Base-by-base conservation (phyloP, 92 coral and sea anemone genomes). In the Diadumene lineata region DNA sequence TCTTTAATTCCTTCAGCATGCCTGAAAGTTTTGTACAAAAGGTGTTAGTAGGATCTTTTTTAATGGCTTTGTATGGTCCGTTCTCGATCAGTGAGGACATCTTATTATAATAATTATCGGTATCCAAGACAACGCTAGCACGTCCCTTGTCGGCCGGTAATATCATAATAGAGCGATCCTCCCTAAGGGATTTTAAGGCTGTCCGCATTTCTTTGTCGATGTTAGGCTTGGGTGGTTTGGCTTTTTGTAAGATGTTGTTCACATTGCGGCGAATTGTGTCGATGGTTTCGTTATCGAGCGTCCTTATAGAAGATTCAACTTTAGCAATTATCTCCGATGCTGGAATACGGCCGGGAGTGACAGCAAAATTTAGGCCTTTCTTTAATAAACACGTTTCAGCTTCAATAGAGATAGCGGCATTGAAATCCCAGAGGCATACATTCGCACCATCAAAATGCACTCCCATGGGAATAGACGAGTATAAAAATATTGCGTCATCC, bases 201-300 rank as follows among this genome's bases (percentile, higher is more conserved):
- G 24, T 27, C 10, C 24, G 33, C 30, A 24, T 38, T 10, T 62
- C 30, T 31, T 62, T 62, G 7, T 32, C 3, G 30, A 62, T 19
- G 68, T 62, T 62, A 15, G 25, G 19, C 30, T n/a, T 62, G 15
- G 68, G 68, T 19, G 68, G 68, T 62, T 62, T 62, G 11, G 33
- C 68, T 24, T n/a, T 26, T 16, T 32, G 30, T 27, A 62, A 22
- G 11, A 62, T 31, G 9, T 21, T 26, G 33, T 11, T 24, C 24
- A 62, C 68, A 11, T 62, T 62, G 68, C 30, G 24, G 3, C 68
- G 9, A 19, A 62, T 21, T 62, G 3, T 38, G 3, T 32, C 9
- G 0, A 24, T 62, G 15, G 10, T 38, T 1, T 62, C 31, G 21
- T 9, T 4, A 62, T 21, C 30, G 10, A 62, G 30, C 9, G 24